Percentiles rank a stretch among this genome's conserved stretches.
phyloP scores from a whole-genome alignment of 2,888 invertebrate species.

The Caenorhabditis virilis region DNA sequence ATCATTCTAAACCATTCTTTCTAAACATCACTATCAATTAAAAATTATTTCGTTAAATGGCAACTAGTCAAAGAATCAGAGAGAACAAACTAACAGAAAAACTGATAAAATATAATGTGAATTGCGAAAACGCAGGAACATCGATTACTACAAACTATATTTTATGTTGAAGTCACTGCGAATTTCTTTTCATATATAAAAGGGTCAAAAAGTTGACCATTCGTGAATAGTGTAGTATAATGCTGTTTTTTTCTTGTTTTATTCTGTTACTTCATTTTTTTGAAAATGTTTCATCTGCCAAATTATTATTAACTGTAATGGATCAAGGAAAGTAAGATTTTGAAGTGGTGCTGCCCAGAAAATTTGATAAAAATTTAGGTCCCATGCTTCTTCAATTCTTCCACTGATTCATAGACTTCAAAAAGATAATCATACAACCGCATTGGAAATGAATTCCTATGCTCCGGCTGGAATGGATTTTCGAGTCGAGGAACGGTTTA shows the following conservation, averaged over 20 bases:
- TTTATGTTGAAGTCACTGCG: too few species aligned
- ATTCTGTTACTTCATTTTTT: not conserved
- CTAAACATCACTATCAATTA: too few species aligned
- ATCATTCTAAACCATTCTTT: too few species aligned
- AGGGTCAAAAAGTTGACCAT: too few species aligned
- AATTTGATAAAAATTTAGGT: slow-evolving; percentile 8
- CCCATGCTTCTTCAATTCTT: slow-evolving; percentile 33
- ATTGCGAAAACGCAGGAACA: too few species aligned
- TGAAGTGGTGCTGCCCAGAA: not conserved
- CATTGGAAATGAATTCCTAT: slow-evolving; percentile 18
- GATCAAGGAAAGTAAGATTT: slow-evolving; percentile 29
- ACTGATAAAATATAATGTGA: too few species aligned
- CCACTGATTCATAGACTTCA: slow-evolving; percentile 31
- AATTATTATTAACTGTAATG: slow-evolving; percentile 31
- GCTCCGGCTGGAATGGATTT: slow-evolving; percentile 28
- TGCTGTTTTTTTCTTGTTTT: not conserved
- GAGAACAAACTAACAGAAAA: too few species aligned
- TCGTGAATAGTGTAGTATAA: too few species aligned
- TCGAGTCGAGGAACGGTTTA: slow-evolving; percentile 29
- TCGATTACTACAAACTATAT: too few species aligned
- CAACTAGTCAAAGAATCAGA: too few species aligned
- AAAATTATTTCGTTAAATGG: too few species aligned
- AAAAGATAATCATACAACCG: slow-evolving; percentile 21
- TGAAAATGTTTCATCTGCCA: not conserved
- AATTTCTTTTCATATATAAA: too few species aligned